Conservation (phyloP, 2,888 invertebrate species). For the Drosophila affinis region DNA sequence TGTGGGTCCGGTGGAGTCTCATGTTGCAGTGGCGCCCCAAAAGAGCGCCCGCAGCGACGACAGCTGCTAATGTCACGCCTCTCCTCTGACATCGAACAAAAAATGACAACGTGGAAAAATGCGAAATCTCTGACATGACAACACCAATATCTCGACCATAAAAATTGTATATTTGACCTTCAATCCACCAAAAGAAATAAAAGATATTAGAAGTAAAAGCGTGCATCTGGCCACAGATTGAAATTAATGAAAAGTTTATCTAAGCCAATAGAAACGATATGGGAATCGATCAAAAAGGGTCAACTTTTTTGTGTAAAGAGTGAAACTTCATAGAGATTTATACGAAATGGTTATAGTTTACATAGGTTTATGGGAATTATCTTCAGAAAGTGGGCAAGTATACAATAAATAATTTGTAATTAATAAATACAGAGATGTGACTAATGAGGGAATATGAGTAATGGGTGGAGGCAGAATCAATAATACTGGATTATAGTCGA, state of each 20-base stretch:
- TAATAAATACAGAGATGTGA: no score
- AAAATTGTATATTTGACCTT: slow-evolving; percentile 43
- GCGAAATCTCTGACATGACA: slow-evolving; percentile 19
- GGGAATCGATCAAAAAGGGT: neutral
- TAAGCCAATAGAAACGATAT: neutral
- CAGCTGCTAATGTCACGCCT: slow-evolving; percentile 75
- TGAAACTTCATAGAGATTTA: neutral
- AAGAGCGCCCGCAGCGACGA: slow-evolving; percentile 49
- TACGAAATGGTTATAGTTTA: neutral
- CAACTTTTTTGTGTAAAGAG: neutral
- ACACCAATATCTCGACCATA: slow-evolving; percentile 1
- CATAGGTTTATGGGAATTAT: neutral
- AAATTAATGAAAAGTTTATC: neutral
- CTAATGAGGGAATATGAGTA: no score
- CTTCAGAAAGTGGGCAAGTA: neutral
- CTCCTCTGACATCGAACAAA: slow-evolving; percentile 43
- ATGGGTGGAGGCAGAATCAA: neutral
- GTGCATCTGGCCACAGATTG: neutral
- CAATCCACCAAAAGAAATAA: neutral
- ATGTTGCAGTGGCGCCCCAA: slow-evolving; percentile 48
- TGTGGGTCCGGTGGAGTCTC: slow-evolving; percentile 26
- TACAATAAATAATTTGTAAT: neutral
- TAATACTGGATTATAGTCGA: neutral
- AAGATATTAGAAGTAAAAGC: neutral
- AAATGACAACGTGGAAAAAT: slow-evolving; percentile 7